Evolutionary conservation across 2,797 vertebrate species (phyloP).

Genomic region (Psittacula echo): DNA sequence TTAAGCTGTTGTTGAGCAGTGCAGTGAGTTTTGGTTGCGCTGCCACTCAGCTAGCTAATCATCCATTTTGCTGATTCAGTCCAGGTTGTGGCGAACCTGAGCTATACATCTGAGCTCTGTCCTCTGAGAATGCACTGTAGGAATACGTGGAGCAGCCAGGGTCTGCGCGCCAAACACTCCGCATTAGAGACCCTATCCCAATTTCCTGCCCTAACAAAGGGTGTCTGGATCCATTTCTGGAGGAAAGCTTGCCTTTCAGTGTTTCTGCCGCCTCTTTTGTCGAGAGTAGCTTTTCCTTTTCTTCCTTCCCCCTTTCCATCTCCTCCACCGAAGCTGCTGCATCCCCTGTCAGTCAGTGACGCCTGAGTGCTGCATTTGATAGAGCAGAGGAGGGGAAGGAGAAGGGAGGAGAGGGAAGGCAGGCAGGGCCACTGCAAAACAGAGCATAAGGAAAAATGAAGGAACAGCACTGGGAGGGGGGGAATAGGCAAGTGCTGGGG

Average conservation of each 20-base stretch:
- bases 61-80: slow-evolving; percentile 43
- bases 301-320: background rate
- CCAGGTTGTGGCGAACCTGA: background rate
- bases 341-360: slow-evolving; percentile 21
- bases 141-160: background rate
- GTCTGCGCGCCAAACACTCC: background rate
- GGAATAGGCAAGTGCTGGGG: background rate
- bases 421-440: background rate
- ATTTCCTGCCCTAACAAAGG: background rate
- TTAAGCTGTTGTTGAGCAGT: background rate
- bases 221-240: background rate
- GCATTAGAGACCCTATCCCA: background rate
- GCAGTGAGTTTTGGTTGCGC: background rate
- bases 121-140: background rate
- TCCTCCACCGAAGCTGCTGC: background rate
- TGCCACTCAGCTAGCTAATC: slow-evolving; percentile 12
- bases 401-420: background rate
- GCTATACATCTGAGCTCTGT: background rate
- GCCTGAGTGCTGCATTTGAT: background rate
- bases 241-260: background rate
- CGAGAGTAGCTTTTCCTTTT: background rate
- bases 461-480: background rate
- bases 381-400: background rate
- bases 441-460: background rate
- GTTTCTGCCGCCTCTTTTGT: slow-evolving; percentile 9